Evolutionary conservation across 2,888 invertebrate genomes (phyloP).

Genomic region (Pollenia amentaria): DNA sequence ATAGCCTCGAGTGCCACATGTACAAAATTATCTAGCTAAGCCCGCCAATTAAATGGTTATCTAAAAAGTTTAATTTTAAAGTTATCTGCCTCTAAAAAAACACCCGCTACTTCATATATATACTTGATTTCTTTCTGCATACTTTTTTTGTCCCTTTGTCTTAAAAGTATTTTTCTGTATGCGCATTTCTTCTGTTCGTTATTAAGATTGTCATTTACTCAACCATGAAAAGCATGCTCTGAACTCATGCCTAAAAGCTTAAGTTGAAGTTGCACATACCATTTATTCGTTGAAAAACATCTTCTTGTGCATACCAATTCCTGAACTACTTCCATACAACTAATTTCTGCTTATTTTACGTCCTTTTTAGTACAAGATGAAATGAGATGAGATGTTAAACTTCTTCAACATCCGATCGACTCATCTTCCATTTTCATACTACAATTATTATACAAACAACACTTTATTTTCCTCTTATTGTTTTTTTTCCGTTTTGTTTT

Average conservation of each 20-base stretch:
- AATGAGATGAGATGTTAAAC: not conserved
- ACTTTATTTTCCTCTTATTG: conserved; percentile 27
- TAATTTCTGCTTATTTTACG: conserved; percentile 5
- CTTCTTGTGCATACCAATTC: conserved; percentile 15
- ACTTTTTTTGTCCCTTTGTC: not conserved
- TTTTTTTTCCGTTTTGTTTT: not conserved
- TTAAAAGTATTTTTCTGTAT: conserved; percentile 11
- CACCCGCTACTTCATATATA: not conserved
- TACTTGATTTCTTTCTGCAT: not conserved
- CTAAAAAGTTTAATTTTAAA: too few relatives aligned
- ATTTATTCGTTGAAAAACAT: conserved; percentile 2
- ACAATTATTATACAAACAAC: conserved; percentile 34
- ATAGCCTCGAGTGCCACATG: too few relatives aligned
- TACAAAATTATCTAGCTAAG: too few relatives aligned
- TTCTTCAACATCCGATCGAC: conserved; percentile 8
- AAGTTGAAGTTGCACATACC: conserved; percentile 24
- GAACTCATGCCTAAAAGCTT: conserved; percentile 42
- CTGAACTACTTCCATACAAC: conserved; percentile 11
- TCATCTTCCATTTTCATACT: not conserved
- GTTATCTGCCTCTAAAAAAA: too few relatives aligned
- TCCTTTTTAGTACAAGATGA: conserved; percentile 1
- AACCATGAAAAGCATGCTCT: conserved; percentile 64
- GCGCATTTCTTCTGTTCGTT: conserved; percentile 65
- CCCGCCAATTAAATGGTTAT: too few relatives aligned
- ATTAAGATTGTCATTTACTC: conserved; percentile 76